Evolutionary conservation across 2,888 invertebrate species (phyloP).

Genomic region (Epicampocera succincta): DNA sequence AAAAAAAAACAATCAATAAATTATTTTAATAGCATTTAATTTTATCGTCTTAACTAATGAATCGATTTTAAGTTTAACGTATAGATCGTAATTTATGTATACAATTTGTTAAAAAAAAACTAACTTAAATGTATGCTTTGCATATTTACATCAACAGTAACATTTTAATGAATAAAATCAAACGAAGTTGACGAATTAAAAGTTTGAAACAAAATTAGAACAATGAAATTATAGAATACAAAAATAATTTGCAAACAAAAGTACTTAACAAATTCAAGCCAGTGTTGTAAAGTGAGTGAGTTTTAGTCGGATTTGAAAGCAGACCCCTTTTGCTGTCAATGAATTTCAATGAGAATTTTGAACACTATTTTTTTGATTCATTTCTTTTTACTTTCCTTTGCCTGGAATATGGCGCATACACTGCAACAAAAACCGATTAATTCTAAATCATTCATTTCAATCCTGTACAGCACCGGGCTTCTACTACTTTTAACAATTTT

Average conservation of each 20-base stretch:
- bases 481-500: neutral
- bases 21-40: constrained; percentile 2
- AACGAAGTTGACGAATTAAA: constrained; percentile 47
- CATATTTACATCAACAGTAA: constrained; percentile 42
- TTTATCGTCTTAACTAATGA: constrained; percentile 2
- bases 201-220: constrained; percentile 21
- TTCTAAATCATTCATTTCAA: no score
- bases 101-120: constrained; percentile 46
- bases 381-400: no score
- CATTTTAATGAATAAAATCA: constrained; percentile 11
- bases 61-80: constrained; percentile 13
- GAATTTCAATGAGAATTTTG: no score
- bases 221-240: constrained; percentile 1
- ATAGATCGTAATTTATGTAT: constrained; percentile 16
- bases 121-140: constrained; percentile 44
- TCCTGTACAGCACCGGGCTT: no score
- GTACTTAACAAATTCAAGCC: constrained; percentile 6
- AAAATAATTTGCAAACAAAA: neutral
- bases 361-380: no score
- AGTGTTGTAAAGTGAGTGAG: no score
- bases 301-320: no score
- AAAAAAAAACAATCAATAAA: neutral
- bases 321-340: no score
- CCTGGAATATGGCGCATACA: no score
- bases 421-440: no score